Conservation (phyloP, 2,888 invertebrate genomes). For the Xestobium rufovillosum region DNA sequence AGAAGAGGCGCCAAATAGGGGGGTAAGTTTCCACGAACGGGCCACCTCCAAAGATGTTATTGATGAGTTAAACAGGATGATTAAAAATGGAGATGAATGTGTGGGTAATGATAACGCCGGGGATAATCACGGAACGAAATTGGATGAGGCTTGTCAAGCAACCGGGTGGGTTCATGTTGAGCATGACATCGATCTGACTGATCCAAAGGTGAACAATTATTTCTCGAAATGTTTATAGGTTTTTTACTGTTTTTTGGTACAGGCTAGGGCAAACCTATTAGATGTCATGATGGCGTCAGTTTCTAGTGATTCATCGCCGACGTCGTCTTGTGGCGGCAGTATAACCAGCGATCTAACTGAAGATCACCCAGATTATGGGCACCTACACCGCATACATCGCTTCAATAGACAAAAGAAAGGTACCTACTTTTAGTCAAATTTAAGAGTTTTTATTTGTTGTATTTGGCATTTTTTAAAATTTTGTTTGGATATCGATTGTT, state of each 20-base stretch:
- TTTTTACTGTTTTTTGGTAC: slow-evolving; percentile 15
- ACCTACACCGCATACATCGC: slow-evolving; percentile 59
- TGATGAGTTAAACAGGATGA: slow-evolving; percentile 63
- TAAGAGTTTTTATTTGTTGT: not conserved
- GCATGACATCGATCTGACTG: slow-evolving; percentile 67
- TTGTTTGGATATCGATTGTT: slow-evolving; percentile 4
- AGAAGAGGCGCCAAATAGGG: slow-evolving; percentile 49
- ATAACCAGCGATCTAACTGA: slow-evolving; percentile 53
- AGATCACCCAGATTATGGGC: slow-evolving; percentile 58
- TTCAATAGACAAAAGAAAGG: slow-evolving; percentile 72
- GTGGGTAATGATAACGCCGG: slow-evolving; percentile 23
- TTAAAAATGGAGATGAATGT: slow-evolving; percentile 49
- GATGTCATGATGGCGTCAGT: slow-evolving; percentile 57
- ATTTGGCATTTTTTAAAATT: slow-evolving; percentile 4
- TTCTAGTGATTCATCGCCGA: slow-evolving; percentile 63
- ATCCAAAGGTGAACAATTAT: slow-evolving; percentile 61
- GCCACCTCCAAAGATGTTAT: slow-evolving; percentile 71
- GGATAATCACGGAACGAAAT: slow-evolving; percentile 31
- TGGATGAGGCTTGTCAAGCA: slow-evolving; percentile 60
- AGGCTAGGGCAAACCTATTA: slow-evolving; percentile 68
- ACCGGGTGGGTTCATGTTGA: slow-evolving; percentile 78
- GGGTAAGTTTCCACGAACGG: slow-evolving; percentile 63
- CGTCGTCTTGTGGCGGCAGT: slow-evolving; percentile 59
- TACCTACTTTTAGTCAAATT: slow-evolving; percentile 32
- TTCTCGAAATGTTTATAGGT: not conserved